Conservation (phyloP, 2,888 invertebrate genomes). For the Octonoba sinensis region DNA sequence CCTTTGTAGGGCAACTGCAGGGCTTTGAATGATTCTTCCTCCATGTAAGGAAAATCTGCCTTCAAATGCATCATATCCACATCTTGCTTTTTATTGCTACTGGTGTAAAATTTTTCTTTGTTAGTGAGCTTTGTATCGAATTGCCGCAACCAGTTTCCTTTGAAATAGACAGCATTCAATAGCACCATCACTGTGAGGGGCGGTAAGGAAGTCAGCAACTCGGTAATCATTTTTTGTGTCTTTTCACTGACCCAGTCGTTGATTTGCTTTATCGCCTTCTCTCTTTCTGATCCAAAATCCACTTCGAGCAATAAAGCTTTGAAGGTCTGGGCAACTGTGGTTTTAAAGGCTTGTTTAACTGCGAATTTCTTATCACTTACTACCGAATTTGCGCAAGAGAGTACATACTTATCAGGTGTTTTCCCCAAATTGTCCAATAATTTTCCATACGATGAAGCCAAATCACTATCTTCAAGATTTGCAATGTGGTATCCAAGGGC, state of each 20-base stretch:
- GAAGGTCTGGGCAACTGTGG: slow-evolving; percentile 30
- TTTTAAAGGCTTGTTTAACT: slow-evolving; percentile 22
- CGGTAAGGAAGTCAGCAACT: slow-evolving; percentile 37
- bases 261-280: slow-evolving; percentile 16
- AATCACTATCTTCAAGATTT: not conserved
- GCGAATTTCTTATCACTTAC: slow-evolving; percentile 13
- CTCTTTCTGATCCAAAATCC: slow-evolving; percentile 33
- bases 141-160: slow-evolving; percentile 70
- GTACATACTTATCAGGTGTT: slow-evolving; percentile 8
- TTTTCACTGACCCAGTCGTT: slow-evolving; percentile 27
- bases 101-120: slow-evolving; percentile 61
- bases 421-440: slow-evolving; percentile 8
- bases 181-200: slow-evolving; percentile 70
- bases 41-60: slow-evolving; percentile 66
- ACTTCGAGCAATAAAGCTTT: slow-evolving; percentile 41
- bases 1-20: slow-evolving; percentile 61
- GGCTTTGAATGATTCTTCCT: slow-evolving; percentile 27
- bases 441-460: slow-evolving; percentile 8
- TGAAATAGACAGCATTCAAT: slow-evolving; percentile 74
- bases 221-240: slow-evolving; percentile 42
- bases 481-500: slow-evolving; percentile 27
- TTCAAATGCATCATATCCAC: slow-evolving; percentile 71
- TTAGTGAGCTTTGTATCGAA: slow-evolving; percentile 69
- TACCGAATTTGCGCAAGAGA: slow-evolving; percentile 24
- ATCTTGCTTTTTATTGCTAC: slow-evolving; percentile 34